A percentile compares a stretch with the other conserved stretches of the same genome.
Evolutionary conservation across 2,113 vertebrate genomes (phyloP).

Genomic region (Varanus komodoensis): DNA sequence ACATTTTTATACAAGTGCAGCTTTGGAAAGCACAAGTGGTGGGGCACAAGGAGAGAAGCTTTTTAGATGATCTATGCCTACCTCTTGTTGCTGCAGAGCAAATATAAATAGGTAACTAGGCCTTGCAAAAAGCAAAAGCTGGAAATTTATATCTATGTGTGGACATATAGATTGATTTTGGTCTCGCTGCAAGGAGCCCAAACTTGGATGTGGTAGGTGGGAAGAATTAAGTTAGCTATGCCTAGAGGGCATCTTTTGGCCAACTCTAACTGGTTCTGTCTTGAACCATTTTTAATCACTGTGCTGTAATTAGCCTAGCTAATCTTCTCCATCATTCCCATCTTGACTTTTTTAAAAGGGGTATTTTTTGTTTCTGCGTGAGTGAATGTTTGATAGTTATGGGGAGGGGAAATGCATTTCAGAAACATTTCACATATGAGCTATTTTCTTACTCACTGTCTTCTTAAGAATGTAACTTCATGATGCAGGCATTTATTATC

Average conservation of each 20-base stretch:
- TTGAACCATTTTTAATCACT: slow-evolving; percentile 83
- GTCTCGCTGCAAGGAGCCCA: slow-evolving; percentile 77
- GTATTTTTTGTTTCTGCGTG: slow-evolving; percentile 66
- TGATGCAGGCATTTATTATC: slow-evolving; percentile 81
- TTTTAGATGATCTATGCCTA: slow-evolving; percentile 78
- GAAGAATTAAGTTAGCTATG: slow-evolving; percentile 62
- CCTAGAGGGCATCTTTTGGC: slow-evolving; percentile 76
- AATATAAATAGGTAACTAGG: slow-evolving; percentile 67
- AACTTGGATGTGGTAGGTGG: slow-evolving; percentile 70
- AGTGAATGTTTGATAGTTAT: slow-evolving; percentile 69
- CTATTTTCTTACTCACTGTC: slow-evolving; percentile 84
- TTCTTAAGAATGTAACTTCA: slow-evolving; percentile 83
- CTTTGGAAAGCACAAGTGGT: slow-evolving; percentile 7
- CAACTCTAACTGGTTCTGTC: slow-evolving; percentile 79
- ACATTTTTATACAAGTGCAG: slow-evolving; percentile 19
- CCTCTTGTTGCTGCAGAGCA: slow-evolving; percentile 82
- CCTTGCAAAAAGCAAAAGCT: slow-evolving; percentile 73
- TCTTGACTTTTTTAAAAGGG: slow-evolving; percentile 57
- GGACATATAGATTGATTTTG: slow-evolving; percentile 69
- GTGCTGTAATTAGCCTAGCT: slow-evolving; percentile 78
- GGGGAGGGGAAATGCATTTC: slow-evolving; percentile 74
- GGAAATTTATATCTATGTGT: slow-evolving; percentile 76
- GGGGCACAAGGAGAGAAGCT: slow-evolving; percentile 74
- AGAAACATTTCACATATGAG: slow-evolving; percentile 80
- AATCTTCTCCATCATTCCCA: slow-evolving; percentile 68